Percentiles rank a stretch among this genome's conserved stretches.
phyloP scores from a whole-genome alignment of 2,888 invertebrate species.

The Orthosia incerta region DNA sequence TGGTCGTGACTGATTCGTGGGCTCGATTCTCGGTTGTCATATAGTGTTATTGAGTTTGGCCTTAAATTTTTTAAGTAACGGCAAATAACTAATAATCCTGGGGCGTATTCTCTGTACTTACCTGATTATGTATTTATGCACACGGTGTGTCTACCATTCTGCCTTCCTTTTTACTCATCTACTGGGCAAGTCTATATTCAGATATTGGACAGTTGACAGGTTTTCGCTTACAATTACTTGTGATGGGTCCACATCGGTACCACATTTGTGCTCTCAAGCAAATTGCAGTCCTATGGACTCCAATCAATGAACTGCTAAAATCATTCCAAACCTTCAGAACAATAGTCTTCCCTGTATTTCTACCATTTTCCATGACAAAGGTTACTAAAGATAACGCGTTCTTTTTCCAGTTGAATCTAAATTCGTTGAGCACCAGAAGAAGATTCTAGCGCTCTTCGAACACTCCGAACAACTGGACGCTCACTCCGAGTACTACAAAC shows the following conservation, averaged over 20 bases:
- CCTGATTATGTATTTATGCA: neutral
- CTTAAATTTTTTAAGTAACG: too few species aligned
- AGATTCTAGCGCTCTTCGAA: conserved; percentile 85
- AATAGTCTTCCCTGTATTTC: neutral
- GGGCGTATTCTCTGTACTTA: neutral
- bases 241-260: neutral
- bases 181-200: neutral
- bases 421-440: conserved; percentile 81
- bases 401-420: conserved; percentile 69
- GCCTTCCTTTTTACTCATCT: too few species aligned
- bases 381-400: neutral
- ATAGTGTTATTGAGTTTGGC: neutral
- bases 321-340: neutral
- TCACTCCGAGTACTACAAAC: conserved; percentile 80
- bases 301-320: neutral
- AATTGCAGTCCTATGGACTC: neutral
- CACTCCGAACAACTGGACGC: conserved; percentile 80
- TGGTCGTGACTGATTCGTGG: neutral
- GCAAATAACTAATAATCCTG: neutral
- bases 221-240: neutral
- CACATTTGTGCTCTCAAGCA: neutral
- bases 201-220: neutral
- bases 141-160: too few species aligned
- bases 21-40: too few species aligned
- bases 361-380: neutral